A percentile compares a stretch with the other conserved stretches of the same genome.
Conservation (phyloP, 2,888 invertebrate genomes). For the Rhogogaster chlorosoma region DNA sequence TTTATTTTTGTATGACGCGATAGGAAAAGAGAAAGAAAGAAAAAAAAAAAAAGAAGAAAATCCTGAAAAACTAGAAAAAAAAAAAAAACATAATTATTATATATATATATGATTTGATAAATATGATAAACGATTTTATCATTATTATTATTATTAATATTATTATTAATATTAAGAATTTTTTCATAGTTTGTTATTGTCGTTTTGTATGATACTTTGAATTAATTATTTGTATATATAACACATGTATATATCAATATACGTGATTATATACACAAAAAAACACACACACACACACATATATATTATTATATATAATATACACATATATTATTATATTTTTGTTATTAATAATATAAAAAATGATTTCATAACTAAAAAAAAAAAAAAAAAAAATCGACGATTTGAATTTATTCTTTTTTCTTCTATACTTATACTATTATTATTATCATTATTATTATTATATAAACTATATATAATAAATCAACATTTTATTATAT, state of each 20-base stretch:
- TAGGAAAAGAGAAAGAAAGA: not conserved
- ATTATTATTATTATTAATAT: not conserved
- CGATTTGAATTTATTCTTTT: constrained; percentile 61
- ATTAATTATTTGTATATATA: constrained; percentile 55
- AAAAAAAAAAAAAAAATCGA: constrained; percentile 43
- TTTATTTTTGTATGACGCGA: constrained; percentile 72
- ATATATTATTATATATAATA: constrained; percentile 55
- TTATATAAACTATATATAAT: not conserved
- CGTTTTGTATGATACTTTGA: constrained; percentile 74
- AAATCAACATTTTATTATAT: not conserved
- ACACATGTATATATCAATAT: constrained; percentile 60
- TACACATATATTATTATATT: constrained; percentile 63
- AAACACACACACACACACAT: constrained; percentile 47
- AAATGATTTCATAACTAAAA: constrained; percentile 70
- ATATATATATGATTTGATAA: constrained; percentile 73
- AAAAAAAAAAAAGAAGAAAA: not conserved
- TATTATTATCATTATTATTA: not conserved
- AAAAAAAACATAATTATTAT: constrained; percentile 59
- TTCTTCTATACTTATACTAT: constrained; percentile 54
- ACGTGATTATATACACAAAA: constrained; percentile 45
- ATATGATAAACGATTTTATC: constrained; percentile 78
- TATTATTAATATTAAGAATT: constrained; percentile 58
- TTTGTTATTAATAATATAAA: constrained; percentile 70
- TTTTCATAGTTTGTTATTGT: constrained; percentile 76
- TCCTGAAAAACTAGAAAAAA: not conserved